Evolutionary conservation across 2,113 vertebrate genomes (phyloP).

Genomic region (human (Homo sapiens)): GRCh38 chr6:138337501-138338000

Average conservation of each 20-base stretch:
- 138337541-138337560: not conserved
- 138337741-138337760: slow-evolving; percentile 20
- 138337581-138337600: not conserved
- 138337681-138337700: slow-evolving; percentile 8
- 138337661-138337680: slow-evolving; percentile 18
- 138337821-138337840: not conserved
- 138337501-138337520: not conserved
- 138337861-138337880: not conserved
- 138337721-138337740: not conserved
- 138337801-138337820: not conserved
- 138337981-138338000: not conserved
- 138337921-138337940: not conserved
- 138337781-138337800: slow-evolving; percentile 49
- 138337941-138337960: slow-evolving; percentile 23
- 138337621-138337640: not conserved
- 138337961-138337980: not conserved
- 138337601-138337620: not conserved
- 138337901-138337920: not conserved
- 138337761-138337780: not conserved
- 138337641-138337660: slow-evolving; percentile 29
- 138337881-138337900: not conserved
- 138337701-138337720: slow-evolving; percentile 27
- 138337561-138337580: not conserved
- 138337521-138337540: not conserved
- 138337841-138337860: not conserved